Evolutionary conservation across 1,140 invertebrate species (phyloP).

Genomic region (Atta texana): DNA sequence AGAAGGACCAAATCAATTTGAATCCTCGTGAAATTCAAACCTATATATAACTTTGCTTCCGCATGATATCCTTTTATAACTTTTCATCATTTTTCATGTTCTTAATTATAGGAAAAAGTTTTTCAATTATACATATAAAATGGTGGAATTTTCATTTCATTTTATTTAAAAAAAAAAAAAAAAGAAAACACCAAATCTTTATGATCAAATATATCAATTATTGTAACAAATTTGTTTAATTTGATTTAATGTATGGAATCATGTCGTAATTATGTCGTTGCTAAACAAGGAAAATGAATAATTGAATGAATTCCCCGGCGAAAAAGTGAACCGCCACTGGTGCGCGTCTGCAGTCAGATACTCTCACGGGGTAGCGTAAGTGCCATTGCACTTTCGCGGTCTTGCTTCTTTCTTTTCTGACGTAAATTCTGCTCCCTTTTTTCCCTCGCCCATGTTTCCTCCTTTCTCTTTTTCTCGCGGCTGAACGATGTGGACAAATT

Average conservation of each 20-base stretch:
- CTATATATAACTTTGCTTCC: too few relatives aligned
- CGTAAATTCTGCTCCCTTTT: constrained; percentile 71
- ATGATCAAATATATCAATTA: background rate
- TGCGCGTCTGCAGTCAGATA: constrained; percentile 23
- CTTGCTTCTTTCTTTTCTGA: constrained; percentile 67
- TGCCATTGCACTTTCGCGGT: constrained; percentile 68
- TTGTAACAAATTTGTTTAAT: background rate
- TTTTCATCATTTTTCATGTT: too few relatives aligned
- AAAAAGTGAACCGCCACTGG: background rate
- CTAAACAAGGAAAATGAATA: background rate
- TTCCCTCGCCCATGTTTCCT: constrained; percentile 39
- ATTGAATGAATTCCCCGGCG: background rate
- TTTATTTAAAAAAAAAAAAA: background rate
- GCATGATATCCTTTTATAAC: too few relatives aligned
- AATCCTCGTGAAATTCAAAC: too few relatives aligned
- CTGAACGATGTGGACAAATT: constrained; percentile 62
- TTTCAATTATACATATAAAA: too few relatives aligned
- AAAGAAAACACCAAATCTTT: background rate
- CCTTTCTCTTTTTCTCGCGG: constrained; percentile 61
- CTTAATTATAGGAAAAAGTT: too few relatives aligned
- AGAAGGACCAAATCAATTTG: too few relatives aligned
- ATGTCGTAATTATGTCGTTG: background rate
- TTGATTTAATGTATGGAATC: background rate
- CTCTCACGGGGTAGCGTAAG: constrained; percentile 58
- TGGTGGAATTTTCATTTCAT: too few relatives aligned